Percentiles rank a stretch among this genome's conserved stretches.
Evolutionary conservation across 2,888 invertebrate species (phyloP).

Genomic region (Caradrina clavipalpis): DNA sequence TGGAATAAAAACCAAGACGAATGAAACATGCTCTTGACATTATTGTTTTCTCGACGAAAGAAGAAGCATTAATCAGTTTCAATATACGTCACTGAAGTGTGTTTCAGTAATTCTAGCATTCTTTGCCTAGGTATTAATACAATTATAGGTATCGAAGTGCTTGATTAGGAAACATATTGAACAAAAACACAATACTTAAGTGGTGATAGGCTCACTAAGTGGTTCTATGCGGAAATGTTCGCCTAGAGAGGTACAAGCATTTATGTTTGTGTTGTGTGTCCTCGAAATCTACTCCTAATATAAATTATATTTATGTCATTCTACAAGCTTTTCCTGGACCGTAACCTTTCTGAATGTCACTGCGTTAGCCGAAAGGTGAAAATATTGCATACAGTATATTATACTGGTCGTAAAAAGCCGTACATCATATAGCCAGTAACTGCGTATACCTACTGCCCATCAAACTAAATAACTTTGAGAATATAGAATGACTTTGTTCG

Average conservation of each 20-base stretch:
- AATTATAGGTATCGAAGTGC: not conserved
- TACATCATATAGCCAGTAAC: too few species aligned
- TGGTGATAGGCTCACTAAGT: conserved; percentile 1
- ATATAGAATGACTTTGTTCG: too few species aligned
- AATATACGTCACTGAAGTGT: not conserved
- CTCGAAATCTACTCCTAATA: not conserved
- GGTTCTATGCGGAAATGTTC: conserved; percentile 9
- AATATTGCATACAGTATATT: conserved; percentile 27
- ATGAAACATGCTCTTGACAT: not conserved
- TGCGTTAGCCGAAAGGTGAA: conserved; percentile 47
- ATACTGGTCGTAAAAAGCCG: too few species aligned
- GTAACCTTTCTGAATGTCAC: conserved; percentile 57
- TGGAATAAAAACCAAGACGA: not conserved
- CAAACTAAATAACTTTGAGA: too few species aligned
- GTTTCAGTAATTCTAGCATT: not conserved
- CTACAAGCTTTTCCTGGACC: conserved; percentile 30
- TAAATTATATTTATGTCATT: conserved; percentile 11
- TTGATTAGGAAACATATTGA: not conserved
- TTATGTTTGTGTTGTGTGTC: not conserved
- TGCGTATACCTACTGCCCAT: too few species aligned
- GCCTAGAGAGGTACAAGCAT: not conserved
- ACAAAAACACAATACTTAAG: not conserved
- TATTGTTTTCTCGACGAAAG: too few species aligned
- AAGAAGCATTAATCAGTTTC: too few species aligned
- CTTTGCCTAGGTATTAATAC: not conserved